These are phyloP conservation scores for Araneus ventricosus DNA, from an alignment of 1,140 invertebrate species.

Conservation along the genomic window DNA sequence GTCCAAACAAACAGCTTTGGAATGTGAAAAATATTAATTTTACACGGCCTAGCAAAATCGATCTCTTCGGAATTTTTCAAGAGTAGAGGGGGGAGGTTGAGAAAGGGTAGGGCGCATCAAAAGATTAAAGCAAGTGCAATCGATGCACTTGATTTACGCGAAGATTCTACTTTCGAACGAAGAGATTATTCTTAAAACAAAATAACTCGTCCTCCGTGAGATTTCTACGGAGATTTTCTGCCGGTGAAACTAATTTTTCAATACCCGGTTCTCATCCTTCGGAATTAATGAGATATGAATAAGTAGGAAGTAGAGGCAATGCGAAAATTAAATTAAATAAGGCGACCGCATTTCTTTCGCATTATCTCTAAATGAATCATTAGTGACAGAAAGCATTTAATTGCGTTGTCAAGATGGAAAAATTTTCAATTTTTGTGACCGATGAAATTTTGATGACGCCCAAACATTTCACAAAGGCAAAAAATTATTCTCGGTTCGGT, in stretches of 20 bases:
- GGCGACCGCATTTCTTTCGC: constrained; percentile 21
- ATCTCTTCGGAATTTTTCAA: constrained; percentile 39
- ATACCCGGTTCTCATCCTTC: neutral
- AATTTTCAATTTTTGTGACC: neutral
- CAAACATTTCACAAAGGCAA: too few species aligned
- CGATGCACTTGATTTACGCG: constrained; percentile 46
- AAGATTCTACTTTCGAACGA: neutral
- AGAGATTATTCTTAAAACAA: constrained; percentile 44
- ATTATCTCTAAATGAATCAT: constrained; percentile 34
- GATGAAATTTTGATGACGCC: neutral
- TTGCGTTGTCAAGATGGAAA: neutral
- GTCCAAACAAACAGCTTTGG: neutral
- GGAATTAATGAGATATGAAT: constrained; percentile 42
- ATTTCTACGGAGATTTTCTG: neutral
- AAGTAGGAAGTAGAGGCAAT: constrained; percentile 23
- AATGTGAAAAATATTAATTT: constrained; percentile 59
- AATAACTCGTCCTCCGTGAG: constrained; percentile 37
- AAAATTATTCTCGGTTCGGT: too few species aligned
- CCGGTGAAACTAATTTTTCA: constrained; percentile 51
- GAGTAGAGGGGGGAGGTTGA: too few species aligned
- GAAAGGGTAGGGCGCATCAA: neutral
- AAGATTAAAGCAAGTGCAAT: constrained; percentile 50
- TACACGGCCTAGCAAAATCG: constrained; percentile 22
- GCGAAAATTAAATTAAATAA: constrained; percentile 57
- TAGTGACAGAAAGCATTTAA: constrained; percentile 35